Evolutionary conservation across 2,113 vertebrate genomes (phyloP).

Genomic region (Gambusia holbrooki): DNA sequence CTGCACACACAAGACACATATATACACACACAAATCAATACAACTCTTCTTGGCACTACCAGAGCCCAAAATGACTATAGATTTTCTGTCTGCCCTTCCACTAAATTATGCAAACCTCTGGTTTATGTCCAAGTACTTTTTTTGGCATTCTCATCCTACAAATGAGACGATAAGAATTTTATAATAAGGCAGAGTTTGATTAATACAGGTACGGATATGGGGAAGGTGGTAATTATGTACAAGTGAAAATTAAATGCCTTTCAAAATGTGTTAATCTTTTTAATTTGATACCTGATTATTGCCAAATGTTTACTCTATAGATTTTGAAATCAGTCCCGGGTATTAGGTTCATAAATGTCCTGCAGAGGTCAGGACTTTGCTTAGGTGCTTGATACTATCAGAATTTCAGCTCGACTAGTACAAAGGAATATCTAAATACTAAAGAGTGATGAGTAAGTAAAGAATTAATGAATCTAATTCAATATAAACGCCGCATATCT

Average conservation of each 20-base stretch:
- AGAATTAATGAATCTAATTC: background rate
- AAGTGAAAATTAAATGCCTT: background rate
- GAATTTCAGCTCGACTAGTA: conserved; percentile 25
- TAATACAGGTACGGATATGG: conserved; percentile 2
- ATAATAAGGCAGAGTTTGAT: conserved; percentile 9
- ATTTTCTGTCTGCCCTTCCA: conserved; percentile 69
- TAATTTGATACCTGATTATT: conserved; percentile 15
- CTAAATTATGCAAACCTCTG: conserved; percentile 77
- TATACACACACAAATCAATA: conserved; percentile 70
- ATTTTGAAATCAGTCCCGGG: conserved; percentile 47
- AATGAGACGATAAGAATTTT: conserved; percentile 24
- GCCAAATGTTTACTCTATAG: conserved; percentile 28
- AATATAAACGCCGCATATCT: background rate
- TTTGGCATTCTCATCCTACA: conserved; percentile 44
- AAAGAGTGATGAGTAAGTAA: background rate
- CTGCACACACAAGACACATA: conserved; percentile 21
- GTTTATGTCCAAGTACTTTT: conserved; percentile 69
- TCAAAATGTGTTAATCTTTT: background rate
- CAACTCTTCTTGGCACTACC: conserved; percentile 75
- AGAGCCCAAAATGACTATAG: conserved; percentile 80
- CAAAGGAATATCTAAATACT: background rate
- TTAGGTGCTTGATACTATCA: conserved; percentile 44
- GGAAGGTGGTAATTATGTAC: background rate
- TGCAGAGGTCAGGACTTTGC: conserved; percentile 59
- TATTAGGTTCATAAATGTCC: conserved; percentile 43